Base-by-base conservation (phyloP, 2,797 vertebrate species). In the Notolepis coatsorum region DNA sequence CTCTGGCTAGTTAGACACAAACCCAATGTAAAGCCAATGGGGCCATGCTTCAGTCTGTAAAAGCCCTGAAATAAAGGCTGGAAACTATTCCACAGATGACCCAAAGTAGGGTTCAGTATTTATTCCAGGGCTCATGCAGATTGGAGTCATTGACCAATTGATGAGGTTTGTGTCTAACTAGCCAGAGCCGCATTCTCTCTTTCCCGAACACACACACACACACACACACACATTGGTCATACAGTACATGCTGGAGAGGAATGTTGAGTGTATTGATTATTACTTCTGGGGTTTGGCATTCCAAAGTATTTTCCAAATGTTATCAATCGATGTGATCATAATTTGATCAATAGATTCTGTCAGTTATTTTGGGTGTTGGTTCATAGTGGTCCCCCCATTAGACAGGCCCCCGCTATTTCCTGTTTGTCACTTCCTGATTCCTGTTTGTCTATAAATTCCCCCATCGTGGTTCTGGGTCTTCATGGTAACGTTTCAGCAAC, bases 391-490 rank as follows among this genome's bases (percentile, higher is more conserved):
- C 80, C 85, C 86, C 88, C 89, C 85, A 58, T 80, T 73, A 69
- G 41, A 50, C 60, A 73, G 25, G 84, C 87, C 86, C 85, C n/a
- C 86, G 90, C 84, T 72, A 64, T 47, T 81, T 83, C 39, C 61
- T 65, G 17, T 62, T 74, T 79, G 52, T 68, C 56, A 73, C 23
- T 53, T 64, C 54, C 54, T 28, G 38, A 47, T 75, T 81, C 71
- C 80, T 77, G 73, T 63, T 73, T 25, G 0, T 77, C 91, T 94
- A 94, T 94, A 92, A 93, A 92, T 94, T 93, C 92, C 94, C 92
- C 79, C 77, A n/a, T 60, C 15, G 17, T 73, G 77, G 85, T 71
- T 78, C 42, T 69, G 67, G 73, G 65, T 58, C n/a, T 59, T 64
- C 73, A 78, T 66, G 65, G 77, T 75, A 81, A 47, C 69, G 71